Conservation (phyloP, 2,888 invertebrate genomes). For the Onthophagus sagittarius region DNA sequence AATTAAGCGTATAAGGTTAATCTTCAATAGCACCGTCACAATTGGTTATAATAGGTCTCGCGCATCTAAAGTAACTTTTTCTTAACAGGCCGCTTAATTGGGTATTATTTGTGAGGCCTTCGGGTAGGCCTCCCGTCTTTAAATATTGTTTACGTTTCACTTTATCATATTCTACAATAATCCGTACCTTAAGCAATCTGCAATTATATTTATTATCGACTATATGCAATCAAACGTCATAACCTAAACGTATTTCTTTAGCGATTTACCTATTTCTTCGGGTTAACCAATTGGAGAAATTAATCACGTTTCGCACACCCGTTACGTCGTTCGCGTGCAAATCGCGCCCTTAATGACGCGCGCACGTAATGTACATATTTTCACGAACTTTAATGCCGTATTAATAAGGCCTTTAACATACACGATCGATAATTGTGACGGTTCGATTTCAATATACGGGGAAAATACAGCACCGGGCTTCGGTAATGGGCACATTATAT, state of each 20-base stretch:
- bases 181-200: not conserved
- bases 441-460: slow-evolving; percentile 19
- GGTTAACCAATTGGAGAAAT: slow-evolving; percentile 11
- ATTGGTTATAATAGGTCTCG: slow-evolving; percentile 2
- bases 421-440: slow-evolving; percentile 23
- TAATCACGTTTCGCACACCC: slow-evolving; percentile 22
- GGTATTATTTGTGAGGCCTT: slow-evolving; percentile 1
- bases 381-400: slow-evolving; percentile 4
- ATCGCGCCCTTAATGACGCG: slow-evolving; percentile 22
- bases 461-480: slow-evolving; percentile 14
- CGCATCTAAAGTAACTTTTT: slow-evolving; percentile 2
- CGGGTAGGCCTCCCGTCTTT: not conserved
- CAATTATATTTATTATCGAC: not conserved
- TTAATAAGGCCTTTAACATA: slow-evolving; percentile 23
- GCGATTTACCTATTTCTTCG: slow-evolving; percentile 1
- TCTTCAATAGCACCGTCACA: not conserved
- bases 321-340: slow-evolving; percentile 20
- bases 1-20: slow-evolving; percentile 12
- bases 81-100: not conserved
- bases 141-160: not conserved
- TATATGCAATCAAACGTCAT: not conserved
- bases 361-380: slow-evolving; percentile 19
- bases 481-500: slow-evolving; percentile 22
- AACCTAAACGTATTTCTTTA: not conserved
- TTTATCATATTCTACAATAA: not conserved